Evolutionary conservation across 1,140 invertebrate genomes (phyloP).

Genomic region (Aphis gossypii): DNA sequence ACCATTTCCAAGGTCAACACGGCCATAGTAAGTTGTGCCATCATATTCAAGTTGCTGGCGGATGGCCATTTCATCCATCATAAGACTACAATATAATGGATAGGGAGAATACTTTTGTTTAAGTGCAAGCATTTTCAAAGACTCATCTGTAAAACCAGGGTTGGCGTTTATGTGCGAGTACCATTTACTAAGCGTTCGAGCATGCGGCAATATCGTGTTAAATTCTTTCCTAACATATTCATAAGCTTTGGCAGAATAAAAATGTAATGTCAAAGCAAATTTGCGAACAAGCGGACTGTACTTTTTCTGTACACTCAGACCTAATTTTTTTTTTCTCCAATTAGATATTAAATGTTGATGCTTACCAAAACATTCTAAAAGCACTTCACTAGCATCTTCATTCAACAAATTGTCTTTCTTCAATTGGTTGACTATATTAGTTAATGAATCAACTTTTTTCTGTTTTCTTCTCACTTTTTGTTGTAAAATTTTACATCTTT

Average conservation of each 20-base stretch:
- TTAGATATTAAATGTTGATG: neutral
- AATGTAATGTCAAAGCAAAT: slow-evolving; percentile 29
- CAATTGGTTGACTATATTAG: too few species aligned
- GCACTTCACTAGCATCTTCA: too few species aligned
- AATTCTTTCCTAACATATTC: neutral
- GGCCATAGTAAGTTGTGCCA: neutral
- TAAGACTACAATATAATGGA: neutral
- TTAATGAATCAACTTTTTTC: too few species aligned
- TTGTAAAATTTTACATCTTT: too few species aligned
- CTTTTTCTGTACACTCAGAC: neutral
- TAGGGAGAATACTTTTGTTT: neutral
- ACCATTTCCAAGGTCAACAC: neutral
- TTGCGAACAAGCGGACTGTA: neutral
- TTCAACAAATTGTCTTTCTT: too few species aligned
- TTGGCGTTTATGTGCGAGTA: slow-evolving; percentile 17
- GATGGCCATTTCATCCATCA: slow-evolving; percentile 30
- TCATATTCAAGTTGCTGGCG: neutral
- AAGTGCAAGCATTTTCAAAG: neutral
- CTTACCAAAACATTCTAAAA: neutral
- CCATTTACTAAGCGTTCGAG: slow-evolving; percentile 3
- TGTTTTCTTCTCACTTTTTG: too few species aligned
- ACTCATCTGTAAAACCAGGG: slow-evolving; percentile 18
- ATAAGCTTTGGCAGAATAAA: slow-evolving; percentile 32
- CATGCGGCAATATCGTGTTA: neutral
- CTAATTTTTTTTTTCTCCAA: neutral